Conservation (phyloP, 2,797 vertebrate species). For the Etheostoma nigrum region DNA sequence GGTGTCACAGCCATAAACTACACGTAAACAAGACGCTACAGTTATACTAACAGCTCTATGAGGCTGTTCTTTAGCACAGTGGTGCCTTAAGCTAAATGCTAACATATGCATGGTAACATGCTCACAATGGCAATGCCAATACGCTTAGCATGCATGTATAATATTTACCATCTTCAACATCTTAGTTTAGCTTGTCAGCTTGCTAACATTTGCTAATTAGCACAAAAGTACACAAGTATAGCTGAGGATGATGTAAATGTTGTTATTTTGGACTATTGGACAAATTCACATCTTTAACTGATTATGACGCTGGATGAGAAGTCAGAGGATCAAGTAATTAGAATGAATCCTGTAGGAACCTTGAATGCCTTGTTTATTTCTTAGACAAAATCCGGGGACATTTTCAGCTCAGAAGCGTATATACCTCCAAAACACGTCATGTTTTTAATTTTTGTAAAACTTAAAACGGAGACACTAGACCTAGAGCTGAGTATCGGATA, state of each 20-base stretch:
- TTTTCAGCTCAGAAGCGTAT: too few relatives aligned
- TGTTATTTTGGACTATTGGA: too few relatives aligned
- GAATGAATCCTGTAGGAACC: background rate
- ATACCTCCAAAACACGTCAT: too few relatives aligned
- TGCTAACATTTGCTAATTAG: too few relatives aligned
- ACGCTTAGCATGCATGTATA: background rate
- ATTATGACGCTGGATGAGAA: too few relatives aligned
- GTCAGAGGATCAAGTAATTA: background rate
- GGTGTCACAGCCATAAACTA: constrained; percentile 1
- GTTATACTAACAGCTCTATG: background rate
- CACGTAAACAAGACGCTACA: background rate
- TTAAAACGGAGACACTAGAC: too few relatives aligned
- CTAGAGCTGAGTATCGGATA: too few relatives aligned
- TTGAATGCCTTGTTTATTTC: background rate
- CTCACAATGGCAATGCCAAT: background rate
- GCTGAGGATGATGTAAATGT: background rate
- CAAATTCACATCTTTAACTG: too few relatives aligned
- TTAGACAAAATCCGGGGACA: too few relatives aligned
- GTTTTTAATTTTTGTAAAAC: too few relatives aligned
- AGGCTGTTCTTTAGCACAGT: background rate
- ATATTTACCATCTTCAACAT: background rate
- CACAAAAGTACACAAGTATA: background rate
- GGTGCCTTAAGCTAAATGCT: background rate
- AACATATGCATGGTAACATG: background rate
- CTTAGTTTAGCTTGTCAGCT: background rate